Evolutionary conservation across 2,113 vertebrate genomes (phyloP), one percentile per base, ranked within the genome.

Genomic region (Delphinus delphis): DNA sequence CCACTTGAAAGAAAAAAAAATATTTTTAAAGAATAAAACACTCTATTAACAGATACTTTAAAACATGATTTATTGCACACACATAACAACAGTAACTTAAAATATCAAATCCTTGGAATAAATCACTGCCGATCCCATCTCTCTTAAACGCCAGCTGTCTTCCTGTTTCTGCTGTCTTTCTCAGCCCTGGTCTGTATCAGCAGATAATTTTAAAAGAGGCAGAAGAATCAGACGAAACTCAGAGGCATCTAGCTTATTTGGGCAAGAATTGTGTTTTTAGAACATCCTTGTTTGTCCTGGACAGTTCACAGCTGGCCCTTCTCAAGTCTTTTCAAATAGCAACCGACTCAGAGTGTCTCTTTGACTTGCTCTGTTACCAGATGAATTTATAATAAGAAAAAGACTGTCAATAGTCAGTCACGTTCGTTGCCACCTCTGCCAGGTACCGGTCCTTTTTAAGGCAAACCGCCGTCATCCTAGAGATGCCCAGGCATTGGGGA

Each of bases 41-140:
- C 62, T 76, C 62, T 88, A 62, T 96, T 92, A 96, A 84, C 80
- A 82, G 92, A 83, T 73, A 84, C 44, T 97, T 97, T 87, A 96
- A 96, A 95, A 92, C 76, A 74, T 87, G 90, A 96, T 90, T 97
- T 87, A 96, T 97, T 70, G 41, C 53, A 92, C 74, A 33, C 80
- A 67, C 38, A 58, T 21, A 81, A 91, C 50, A 93, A 93, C 73
- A 95, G 74, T 82, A 90, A 90, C 71, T 74, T 88, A 80, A 95
- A 96, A 92, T 93, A 95, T 76, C 92, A 67, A 89, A 80, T 88
- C 74, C 41, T 73, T 84, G 87, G 68, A 58, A 93, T 95, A 96
- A 97, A 83, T 86, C 89, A 44, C 87, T 21, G 79, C 86, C 0
- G 33, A 60, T 65, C 20, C 47, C n/a, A 73, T 93, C 93, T 88